Percentiles rank a stretch among this genome's conserved stretches.
These are phyloP conservation scores for Gobionotothen gibberifrons DNA, from an alignment of 2,797 vertebrate species.

Conservation along the genomic window DNA sequence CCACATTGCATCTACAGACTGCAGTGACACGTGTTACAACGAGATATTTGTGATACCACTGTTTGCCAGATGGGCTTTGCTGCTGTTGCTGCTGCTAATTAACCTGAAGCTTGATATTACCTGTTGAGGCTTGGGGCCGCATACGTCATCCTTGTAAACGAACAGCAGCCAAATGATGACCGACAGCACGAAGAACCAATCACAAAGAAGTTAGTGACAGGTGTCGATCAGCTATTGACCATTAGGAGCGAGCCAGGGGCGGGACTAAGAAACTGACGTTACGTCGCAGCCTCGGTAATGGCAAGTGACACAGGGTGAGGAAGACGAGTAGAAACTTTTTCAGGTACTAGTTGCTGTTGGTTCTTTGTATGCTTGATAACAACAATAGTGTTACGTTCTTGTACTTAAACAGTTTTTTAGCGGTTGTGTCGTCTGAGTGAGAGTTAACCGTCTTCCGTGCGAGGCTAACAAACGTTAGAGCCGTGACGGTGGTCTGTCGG, in stretches of 20 bases:
- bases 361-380: constrained; percentile 1
- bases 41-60: background rate
- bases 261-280: constrained; percentile 49
- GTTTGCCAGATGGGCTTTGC: background rate
- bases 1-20: background rate
- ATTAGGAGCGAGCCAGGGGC: constrained; percentile 55
- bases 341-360: constrained; percentile 11
- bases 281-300: constrained; percentile 58
- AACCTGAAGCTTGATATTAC: constrained; percentile 38
- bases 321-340: constrained; percentile 70
- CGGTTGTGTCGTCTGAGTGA: constrained; percentile 9
- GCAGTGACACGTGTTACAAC: constrained; percentile 7
- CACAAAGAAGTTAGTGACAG: constrained; percentile 44
- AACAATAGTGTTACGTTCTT: background rate
- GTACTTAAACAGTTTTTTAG: background rate
- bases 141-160: constrained; percentile 54
- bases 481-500: constrained; percentile 13
- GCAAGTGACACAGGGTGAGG: constrained; percentile 71
- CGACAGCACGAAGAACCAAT: constrained; percentile 68
- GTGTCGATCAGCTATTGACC: constrained; percentile 61
- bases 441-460: background rate
- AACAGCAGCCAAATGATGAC: constrained; percentile 25
- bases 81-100: background rate
- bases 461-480: constrained; percentile 19
- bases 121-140: constrained; percentile 54